Conservation (phyloP, 2,888 invertebrate species). For the Cantharis flavilabris region DNA sequence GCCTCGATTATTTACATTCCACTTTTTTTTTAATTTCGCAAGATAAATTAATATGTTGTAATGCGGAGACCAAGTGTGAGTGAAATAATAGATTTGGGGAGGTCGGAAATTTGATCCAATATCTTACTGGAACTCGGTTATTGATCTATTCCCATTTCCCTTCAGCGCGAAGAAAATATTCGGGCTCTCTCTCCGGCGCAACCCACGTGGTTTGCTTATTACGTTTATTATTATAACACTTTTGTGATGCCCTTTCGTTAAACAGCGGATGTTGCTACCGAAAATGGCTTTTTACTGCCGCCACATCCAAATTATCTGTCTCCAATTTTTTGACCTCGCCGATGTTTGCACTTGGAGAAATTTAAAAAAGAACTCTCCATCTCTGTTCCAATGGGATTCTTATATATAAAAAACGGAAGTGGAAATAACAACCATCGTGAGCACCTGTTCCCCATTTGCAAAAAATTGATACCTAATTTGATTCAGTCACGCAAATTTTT, state of each 20-base stretch:
- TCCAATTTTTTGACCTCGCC: no score
- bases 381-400: not conserved
- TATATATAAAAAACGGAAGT: not conserved
- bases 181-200: not conserved
- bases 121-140: slow-evolving; percentile 36
- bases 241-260: not conserved
- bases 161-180: slow-evolving; percentile 12
- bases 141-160: slow-evolving; percentile 44
- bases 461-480: not conserved
- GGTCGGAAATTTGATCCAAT: slow-evolving; percentile 29
- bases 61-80: slow-evolving; percentile 9
- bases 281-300: not conserved
- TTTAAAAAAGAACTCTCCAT: no score
- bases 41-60: not conserved
- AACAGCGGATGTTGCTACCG: not conserved
- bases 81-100: slow-evolving; percentile 29
- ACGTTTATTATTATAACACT: not conserved
- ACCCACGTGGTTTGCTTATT: slow-evolving; percentile 23
- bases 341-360: no score
- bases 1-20: not conserved
- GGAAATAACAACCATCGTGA: not conserved
- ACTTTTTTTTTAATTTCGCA: not conserved
- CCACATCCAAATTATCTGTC: not conserved
- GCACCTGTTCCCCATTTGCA: not conserved
- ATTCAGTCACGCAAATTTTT: not conserved